phyloP scores from a whole-genome alignment of 1,140 invertebrate genomes.

The Drosophila mauritiana region DNA sequence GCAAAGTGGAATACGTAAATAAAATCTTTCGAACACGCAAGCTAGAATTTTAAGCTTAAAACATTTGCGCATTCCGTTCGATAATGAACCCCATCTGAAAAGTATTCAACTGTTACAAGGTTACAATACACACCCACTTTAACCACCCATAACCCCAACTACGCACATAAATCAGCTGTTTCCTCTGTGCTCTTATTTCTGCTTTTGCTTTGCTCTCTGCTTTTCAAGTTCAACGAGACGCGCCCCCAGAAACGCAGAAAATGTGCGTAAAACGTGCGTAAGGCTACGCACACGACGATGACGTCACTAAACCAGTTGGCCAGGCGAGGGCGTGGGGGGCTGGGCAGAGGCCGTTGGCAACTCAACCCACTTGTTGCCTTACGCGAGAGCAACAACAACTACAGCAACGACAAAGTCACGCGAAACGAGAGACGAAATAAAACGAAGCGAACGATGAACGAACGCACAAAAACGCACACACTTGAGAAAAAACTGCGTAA shows the following conservation, averaged over 20 bases:
- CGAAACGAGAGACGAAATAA: conserved; percentile 22
- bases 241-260: conserved; percentile 58
- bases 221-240: conserved; percentile 58
- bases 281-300: conserved; percentile 55
- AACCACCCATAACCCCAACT: background rate
- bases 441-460: conserved; percentile 40
- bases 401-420: conserved; percentile 12
- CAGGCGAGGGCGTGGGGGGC: background rate
- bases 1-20: conserved; percentile 36
- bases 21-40: conserved; percentile 18
- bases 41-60: background rate
- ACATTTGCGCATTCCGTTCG: background rate
- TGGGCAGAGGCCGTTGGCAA: conserved; percentile 25
- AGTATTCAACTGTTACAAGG: background rate
- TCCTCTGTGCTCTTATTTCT: conserved; percentile 1
- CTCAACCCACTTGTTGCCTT: conserved; percentile 44
- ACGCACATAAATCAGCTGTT: conserved; percentile 49
- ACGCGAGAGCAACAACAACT: background rate
- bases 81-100: background rate
- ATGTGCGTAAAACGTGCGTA: conserved; percentile 61
- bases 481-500: conserved; percentile 29
- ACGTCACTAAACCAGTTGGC: conserved; percentile 72
- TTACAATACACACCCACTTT: background rate
- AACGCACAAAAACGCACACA: conserved; percentile 53
- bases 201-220: conserved; percentile 16